phyloP scores from a whole-genome alignment of 1,140 invertebrate genomes.

The Neodiprion lecontei region DNA sequence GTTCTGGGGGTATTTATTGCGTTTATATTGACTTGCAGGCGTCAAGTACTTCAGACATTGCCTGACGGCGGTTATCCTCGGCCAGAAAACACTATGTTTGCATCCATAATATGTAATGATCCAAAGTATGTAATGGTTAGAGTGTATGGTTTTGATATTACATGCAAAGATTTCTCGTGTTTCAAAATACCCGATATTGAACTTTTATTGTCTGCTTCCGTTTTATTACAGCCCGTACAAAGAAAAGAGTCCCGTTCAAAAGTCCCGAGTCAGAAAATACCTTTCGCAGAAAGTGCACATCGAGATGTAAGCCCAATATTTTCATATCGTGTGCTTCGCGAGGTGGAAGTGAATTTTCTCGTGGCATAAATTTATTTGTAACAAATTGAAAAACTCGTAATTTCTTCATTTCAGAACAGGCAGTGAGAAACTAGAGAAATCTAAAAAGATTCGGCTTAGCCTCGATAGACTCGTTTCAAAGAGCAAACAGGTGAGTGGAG shows the following conservation, averaged over 20 bases:
- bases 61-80: slow-evolving; percentile 33
- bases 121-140: slow-evolving; percentile 41
- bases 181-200: neutral
- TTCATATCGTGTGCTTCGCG: neutral
- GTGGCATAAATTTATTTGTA: neutral
- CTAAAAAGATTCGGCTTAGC: slow-evolving; percentile 52
- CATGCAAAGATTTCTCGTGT: neutral
- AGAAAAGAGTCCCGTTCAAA: slow-evolving; percentile 42
- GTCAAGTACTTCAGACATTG: slow-evolving; percentile 39
- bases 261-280: slow-evolving; percentile 37
- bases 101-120: slow-evolving; percentile 41
- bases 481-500: slow-evolving; percentile 43
- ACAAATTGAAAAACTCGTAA: neutral
- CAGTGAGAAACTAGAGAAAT: slow-evolving; percentile 48
- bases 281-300: slow-evolving; percentile 30
- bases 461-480: slow-evolving; percentile 51
- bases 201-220: neutral
- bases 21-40: slow-evolving; percentile 36
- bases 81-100: slow-evolving; percentile 23
- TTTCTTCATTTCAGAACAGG: slow-evolving; percentile 34
- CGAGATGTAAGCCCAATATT: slow-evolving; percentile 34
- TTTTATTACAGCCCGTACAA: slow-evolving; percentile 33
- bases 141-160: slow-evolving; percentile 21
- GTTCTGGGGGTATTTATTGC: neutral
- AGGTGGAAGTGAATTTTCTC: neutral